A percentile compares a stretch with the other conserved stretches of the same genome.
phyloP scores from a whole-genome alignment of 2,113 vertebrate species.

The Colistium nudipinnis region DNA sequence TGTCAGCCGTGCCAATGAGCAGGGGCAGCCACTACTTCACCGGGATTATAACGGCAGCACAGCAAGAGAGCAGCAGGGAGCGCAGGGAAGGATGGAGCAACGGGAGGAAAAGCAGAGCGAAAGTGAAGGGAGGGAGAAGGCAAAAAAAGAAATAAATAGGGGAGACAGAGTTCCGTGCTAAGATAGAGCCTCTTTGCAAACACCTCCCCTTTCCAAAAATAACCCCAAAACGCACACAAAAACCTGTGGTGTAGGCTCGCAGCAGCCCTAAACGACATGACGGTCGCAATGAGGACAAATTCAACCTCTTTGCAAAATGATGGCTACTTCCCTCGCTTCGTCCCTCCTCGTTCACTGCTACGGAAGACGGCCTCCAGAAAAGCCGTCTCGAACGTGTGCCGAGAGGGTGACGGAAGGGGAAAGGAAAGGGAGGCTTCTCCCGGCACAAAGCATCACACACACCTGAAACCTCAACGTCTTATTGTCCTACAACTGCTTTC shows the following conservation, averaged over 20 bases:
- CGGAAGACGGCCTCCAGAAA: slow-evolving; percentile 4
- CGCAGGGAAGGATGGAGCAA: neutral
- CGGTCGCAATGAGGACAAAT: neutral
- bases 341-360: neutral
- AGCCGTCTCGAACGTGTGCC: neutral
- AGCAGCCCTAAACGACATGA: neutral
- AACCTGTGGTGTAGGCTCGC: slow-evolving; percentile 34
- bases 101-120: neutral
- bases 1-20: slow-evolving; percentile 45
- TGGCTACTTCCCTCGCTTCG: neutral
- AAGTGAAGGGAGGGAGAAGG: neutral
- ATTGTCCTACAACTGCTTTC: neutral
- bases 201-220: slow-evolving; percentile 55
- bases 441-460: slow-evolving; percentile 1
- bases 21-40: slow-evolving; percentile 36
- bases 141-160: slow-evolving; percentile 14
- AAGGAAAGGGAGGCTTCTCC: slow-evolving; percentile 3
- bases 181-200: slow-evolving; percentile 45
- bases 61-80: slow-evolving; percentile 12
- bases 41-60: slow-evolving; percentile 28
- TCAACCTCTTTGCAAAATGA: neutral
- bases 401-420: neutral
- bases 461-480: slow-evolving; percentile 9
- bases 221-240: slow-evolving; percentile 49
- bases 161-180: slow-evolving; percentile 39